Conservation (phyloP, 2,888 invertebrate species). For the Unio delphinus region DNA sequence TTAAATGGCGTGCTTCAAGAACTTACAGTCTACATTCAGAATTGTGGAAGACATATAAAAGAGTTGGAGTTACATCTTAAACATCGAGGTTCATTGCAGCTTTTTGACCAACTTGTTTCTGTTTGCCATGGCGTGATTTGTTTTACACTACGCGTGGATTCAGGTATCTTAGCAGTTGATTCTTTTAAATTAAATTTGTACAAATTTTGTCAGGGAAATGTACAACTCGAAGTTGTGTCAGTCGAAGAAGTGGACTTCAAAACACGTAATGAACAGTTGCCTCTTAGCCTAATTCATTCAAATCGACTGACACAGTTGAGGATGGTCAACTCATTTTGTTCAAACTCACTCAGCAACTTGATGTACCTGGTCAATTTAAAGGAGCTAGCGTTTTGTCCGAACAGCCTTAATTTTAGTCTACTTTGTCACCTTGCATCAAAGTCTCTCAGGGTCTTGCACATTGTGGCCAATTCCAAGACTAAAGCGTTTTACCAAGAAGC, state of each 20-base stretch:
- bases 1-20: conserved; percentile 4
- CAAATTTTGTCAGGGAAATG: conserved; percentile 26
- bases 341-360: conserved; percentile 31
- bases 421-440: conserved; percentile 32
- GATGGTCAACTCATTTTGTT: conserved; percentile 38
- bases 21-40: conserved; percentile 12
- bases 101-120: conserved; percentile 22
- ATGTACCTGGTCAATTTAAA: conserved; percentile 43
- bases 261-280: conserved; percentile 27
- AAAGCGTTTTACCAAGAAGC: conserved; percentile 36
- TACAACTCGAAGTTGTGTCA: conserved; percentile 12
- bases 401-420: conserved; percentile 38
- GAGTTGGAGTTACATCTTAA: conserved; percentile 20
- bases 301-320: conserved; percentile 23
- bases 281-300: conserved; percentile 32
- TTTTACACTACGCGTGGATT: conserved; percentile 15
- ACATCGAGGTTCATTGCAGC: conserved; percentile 18
- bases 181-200: conserved; percentile 17
- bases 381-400: conserved; percentile 36
- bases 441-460: conserved; percentile 33
- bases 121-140: conserved; percentile 17
- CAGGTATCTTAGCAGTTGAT: conserved; percentile 12
- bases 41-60: conserved; percentile 23
- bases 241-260: conserved; percentile 23
- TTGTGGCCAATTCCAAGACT: conserved; percentile 31